phyloP scores from a whole-genome alignment of 2,797 vertebrate genomes.

The Pogonophryne albipinna region DNA sequence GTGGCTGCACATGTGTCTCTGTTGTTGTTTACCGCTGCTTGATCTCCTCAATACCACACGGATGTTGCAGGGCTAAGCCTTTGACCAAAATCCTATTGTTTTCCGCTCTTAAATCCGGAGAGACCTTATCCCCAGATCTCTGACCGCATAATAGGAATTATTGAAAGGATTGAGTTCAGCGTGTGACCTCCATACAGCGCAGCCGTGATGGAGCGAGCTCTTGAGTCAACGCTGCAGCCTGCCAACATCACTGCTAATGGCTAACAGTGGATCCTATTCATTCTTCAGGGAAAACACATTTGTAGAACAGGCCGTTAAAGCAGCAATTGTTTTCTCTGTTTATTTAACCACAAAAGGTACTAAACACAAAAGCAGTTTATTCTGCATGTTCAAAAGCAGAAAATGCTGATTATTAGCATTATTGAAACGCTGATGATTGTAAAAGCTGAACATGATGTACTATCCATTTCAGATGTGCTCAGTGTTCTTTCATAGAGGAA shows the following conservation, averaged over 20 bases:
- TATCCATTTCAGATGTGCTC: neutral
- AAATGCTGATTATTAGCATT: neutral
- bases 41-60: conserved; percentile 50
- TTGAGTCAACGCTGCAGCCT: neutral
- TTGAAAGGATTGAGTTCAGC: conserved; percentile 78
- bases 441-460: neutral
- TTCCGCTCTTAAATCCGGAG: conserved; percentile 58
- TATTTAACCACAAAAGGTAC: neutral
- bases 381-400: conserved; percentile 9
- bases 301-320: conserved; percentile 6
- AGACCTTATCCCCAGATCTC: conserved; percentile 71
- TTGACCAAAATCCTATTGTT: conserved; percentile 77
- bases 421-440: neutral
- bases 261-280: conserved; percentile 17
- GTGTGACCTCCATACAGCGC: conserved; percentile 76
- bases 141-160: conserved; percentile 73
- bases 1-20: conserved; percentile 48
- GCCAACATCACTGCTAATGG: conserved; percentile 12
- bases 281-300: conserved; percentile 6
- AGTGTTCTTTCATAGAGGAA: conserved; percentile 1
- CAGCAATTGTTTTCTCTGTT: conserved; percentile 14
- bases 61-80: conserved; percentile 59
- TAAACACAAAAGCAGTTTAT: neutral
- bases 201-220: conserved; percentile 27
- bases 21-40: conserved; percentile 63